Evolutionary conservation across 2,797 vertebrate genomes (phyloP).

Genomic region (Anableps anableps): DNA sequence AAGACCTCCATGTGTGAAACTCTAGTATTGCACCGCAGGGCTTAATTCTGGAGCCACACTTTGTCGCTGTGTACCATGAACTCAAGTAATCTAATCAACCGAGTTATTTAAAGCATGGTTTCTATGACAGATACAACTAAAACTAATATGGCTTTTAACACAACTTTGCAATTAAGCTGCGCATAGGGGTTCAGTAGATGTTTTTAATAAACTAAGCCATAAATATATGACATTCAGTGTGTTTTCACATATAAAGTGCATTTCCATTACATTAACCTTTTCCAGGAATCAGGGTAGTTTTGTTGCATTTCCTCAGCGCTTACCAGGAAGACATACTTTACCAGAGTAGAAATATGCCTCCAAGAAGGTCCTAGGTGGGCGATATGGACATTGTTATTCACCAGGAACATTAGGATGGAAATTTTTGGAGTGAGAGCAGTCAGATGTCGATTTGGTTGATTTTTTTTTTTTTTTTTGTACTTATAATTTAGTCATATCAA

Average conservation of each 20-base stretch:
- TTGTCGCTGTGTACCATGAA: constrained; percentile 31
- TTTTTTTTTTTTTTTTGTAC: background rate
- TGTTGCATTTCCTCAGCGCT: background rate
- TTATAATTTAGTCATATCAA: background rate
- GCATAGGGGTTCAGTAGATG: constrained; percentile 18
- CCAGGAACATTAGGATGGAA: background rate
- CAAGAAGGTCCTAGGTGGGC: background rate
- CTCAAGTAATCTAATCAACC: constrained; percentile 36
- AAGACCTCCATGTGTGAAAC: constrained; percentile 45
- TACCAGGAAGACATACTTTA: background rate
- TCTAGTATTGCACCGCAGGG: constrained; percentile 19
- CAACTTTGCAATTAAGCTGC: constrained; percentile 27
- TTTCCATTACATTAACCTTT: background rate
- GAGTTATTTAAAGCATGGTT: constrained; percentile 37
- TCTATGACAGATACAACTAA: constrained; percentile 28
- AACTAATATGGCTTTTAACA: constrained; percentile 36
- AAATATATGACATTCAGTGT: constrained; percentile 6
- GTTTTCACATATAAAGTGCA: constrained; percentile 1
- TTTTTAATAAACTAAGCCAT: constrained; percentile 28
- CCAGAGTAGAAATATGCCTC: background rate
- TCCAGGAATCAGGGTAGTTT: background rate
- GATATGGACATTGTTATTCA: background rate
- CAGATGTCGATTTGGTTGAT: background rate
- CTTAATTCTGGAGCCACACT: constrained; percentile 26
- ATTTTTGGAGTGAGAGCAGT: background rate